Evolutionary conservation across 2,888 invertebrate species (phyloP).

Genomic region (Graphium colonna): DNA sequence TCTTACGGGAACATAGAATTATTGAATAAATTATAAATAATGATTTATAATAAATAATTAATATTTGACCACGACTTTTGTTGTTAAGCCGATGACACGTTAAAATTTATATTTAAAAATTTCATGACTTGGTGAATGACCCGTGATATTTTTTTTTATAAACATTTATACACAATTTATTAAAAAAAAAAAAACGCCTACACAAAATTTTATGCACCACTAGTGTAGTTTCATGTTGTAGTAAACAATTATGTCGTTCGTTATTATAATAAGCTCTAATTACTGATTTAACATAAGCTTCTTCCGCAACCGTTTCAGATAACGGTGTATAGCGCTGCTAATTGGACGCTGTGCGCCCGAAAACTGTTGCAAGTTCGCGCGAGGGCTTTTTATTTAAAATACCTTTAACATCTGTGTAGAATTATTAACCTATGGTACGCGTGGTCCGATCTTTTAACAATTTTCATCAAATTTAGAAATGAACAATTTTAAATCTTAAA

Average conservation of each 20-base stretch:
- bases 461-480: background rate
- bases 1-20: too few relatives aligned
- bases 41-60: too few relatives aligned
- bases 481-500: background rate
- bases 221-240: background rate
- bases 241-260: background rate
- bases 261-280: background rate
- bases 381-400: conserved; percentile 16
- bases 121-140: too few relatives aligned
- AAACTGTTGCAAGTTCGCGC: conserved; percentile 1
- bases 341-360: background rate
- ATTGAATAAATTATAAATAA: too few relatives aligned
- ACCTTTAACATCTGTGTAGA: conserved; percentile 22
- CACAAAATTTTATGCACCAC: background rate
- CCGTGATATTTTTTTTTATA: too few relatives aligned
- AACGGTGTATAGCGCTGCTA: background rate
- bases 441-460: conserved; percentile 18
- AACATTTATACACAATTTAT: too few relatives aligned
- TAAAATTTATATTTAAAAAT: too few relatives aligned
- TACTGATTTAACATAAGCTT: background rate
- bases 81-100: too few relatives aligned
- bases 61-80: too few relatives aligned
- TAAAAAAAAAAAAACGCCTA: too few relatives aligned
- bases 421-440: conserved; percentile 22
- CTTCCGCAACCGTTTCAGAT: background rate